phyloP scores from a whole-genome alignment of 1,140 invertebrate species.

The Hyphantria cunea region DNA sequence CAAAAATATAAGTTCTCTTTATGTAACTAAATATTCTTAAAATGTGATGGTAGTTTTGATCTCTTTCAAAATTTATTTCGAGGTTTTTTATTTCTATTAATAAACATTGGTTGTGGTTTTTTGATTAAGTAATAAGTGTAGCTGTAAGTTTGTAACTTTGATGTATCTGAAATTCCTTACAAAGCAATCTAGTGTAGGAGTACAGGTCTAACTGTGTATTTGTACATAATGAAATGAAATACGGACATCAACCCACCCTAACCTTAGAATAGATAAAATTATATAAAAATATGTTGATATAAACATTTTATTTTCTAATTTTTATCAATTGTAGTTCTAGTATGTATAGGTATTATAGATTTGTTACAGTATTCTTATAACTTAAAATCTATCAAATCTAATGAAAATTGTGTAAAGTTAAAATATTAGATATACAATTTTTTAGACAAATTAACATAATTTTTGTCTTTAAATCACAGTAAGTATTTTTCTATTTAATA shows the following conservation, averaged over 20 bases:
- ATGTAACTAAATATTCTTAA: slow-evolving; percentile 11
- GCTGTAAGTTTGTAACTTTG: slow-evolving; percentile 32
- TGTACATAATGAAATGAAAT: slow-evolving; percentile 56
- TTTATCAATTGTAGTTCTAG: slow-evolving; percentile 9
- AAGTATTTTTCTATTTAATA: too few relatives aligned
- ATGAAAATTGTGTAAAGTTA: too few relatives aligned
- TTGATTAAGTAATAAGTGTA: slow-evolving; percentile 25
- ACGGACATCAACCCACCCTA: slow-evolving; percentile 77
- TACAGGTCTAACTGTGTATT: slow-evolving; percentile 29
- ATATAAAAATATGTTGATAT: slow-evolving; percentile 40
- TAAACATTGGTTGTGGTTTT: slow-evolving; percentile 36
- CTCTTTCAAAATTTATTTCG: slow-evolving; percentile 32
- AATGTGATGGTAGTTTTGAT: slow-evolving; percentile 33
- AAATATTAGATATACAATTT: too few relatives aligned
- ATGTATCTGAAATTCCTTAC: slow-evolving; percentile 15
- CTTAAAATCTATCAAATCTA: too few relatives aligned
- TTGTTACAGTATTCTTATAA: background rate
- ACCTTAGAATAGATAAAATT: slow-evolving; percentile 60
- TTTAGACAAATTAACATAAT: too few relatives aligned
- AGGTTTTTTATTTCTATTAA: slow-evolving; percentile 5
- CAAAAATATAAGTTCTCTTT: slow-evolving; percentile 51
- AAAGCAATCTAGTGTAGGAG: background rate
- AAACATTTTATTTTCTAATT: slow-evolving; percentile 27
- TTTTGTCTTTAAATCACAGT: too few relatives aligned
- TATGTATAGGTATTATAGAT: slow-evolving; percentile 4